A percentile compares a stretch with the other conserved stretches of the same genome.
Conservation (phyloP, 2,797 vertebrate species). For the Liparis tanakae region DNA sequence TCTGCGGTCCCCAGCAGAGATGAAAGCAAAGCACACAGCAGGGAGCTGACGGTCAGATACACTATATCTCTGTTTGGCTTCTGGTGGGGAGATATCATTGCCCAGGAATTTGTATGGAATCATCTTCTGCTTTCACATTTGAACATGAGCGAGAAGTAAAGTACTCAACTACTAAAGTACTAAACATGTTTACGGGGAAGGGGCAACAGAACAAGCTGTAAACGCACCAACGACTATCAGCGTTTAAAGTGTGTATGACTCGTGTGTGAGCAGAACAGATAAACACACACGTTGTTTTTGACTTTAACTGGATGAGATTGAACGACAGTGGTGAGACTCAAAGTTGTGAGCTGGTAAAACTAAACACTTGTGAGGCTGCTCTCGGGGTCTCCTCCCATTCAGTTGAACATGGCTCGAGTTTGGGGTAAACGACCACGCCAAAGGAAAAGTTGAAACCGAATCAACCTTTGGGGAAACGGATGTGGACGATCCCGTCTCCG, state of each 20-base stretch:
- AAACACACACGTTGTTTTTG: not conserved
- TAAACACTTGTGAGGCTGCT: not conserved
- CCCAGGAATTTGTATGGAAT: not conserved
- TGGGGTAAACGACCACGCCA: not conserved
- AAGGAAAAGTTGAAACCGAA: not conserved
- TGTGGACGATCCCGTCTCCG: too few species aligned
- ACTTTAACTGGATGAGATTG: not conserved
- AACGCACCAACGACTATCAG: not conserved
- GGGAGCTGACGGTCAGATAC: not conserved
- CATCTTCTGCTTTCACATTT: not conserved
- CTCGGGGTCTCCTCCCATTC: not conserved
- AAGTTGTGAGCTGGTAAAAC: too few species aligned
- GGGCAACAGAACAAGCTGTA: too few species aligned
- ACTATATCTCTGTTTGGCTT: not conserved
- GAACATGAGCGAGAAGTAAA: not conserved
- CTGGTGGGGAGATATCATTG: not conserved
- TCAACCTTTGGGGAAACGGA: not conserved
- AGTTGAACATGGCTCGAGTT: not conserved
- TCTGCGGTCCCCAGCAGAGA: not conserved
- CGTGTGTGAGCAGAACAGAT: not conserved
- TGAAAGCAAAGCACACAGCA: not conserved
- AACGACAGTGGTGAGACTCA: not conserved
- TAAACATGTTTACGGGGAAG: too few species aligned
- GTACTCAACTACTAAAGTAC: not conserved
- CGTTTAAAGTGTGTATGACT: not conserved